A percentile compares a stretch with the other conserved stretches of the same genome.
Evolutionary conservation across 2,113 vertebrate genomes (phyloP).

Genomic region (Hyperoodon ampullatus): DNA sequence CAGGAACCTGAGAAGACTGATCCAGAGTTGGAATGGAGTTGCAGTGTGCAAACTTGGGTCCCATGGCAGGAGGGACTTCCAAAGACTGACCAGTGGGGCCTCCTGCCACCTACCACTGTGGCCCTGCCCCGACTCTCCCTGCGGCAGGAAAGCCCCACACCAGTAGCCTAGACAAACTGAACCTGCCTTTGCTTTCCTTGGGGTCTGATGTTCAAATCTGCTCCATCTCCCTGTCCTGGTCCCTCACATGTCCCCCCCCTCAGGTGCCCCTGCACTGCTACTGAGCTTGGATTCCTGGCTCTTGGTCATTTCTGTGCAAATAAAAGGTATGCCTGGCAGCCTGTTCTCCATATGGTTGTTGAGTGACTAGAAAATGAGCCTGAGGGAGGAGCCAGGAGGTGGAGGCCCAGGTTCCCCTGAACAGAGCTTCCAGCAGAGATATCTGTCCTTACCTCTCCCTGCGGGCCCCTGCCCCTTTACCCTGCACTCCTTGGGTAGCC

Average conservation of each 20-base stretch:
- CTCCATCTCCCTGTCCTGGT: neutral
- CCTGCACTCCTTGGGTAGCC: neutral
- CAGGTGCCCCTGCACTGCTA: neutral
- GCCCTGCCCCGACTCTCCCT: neutral
- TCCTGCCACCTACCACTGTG: neutral
- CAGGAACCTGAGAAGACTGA: neutral
- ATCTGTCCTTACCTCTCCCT: neutral
- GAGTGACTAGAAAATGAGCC: constrained; percentile 16
- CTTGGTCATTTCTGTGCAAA: constrained; percentile 41
- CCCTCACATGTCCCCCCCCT: neutral
- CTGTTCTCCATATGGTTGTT: neutral
- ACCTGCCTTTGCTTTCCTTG: neutral
- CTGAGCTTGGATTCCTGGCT: neutral
- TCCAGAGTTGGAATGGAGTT: neutral
- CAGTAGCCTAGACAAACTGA: neutral
- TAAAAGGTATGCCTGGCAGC: neutral
- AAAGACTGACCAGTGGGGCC: neutral
- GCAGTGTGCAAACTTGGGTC: neutral
- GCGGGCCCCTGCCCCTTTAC: neutral
- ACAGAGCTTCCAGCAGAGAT: neutral
- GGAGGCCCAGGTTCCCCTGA: neutral
- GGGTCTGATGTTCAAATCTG: neutral
- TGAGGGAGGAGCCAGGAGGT: neutral
- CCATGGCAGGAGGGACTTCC: neutral
- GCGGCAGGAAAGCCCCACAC: neutral